Evolutionary conservation across 1,140 invertebrate species (phyloP), one percentile per base, ranked within the genome.

Genomic region (Macrotrachela quadricornifera): DNA sequence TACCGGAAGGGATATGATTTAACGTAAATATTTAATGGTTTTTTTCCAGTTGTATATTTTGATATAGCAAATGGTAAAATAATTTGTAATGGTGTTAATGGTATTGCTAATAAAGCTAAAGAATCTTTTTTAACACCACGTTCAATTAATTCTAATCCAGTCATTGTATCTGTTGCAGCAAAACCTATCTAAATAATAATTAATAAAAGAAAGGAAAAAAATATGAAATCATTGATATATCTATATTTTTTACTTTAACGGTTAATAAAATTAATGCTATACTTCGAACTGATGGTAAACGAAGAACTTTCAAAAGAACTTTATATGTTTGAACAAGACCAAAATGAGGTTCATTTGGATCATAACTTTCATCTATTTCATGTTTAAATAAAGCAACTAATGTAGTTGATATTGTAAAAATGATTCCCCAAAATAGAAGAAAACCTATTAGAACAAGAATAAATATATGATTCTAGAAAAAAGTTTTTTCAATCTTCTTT

Each of bases 121-220:
- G 85, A 81, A 65, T 96, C 90, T 64, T 91, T 92, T 0, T 87
- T 85, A 44, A 99, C 81, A 30, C 94, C 92, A 47, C 79, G 78
- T 70, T 96, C 91, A 10, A 94, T 81, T 17, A 96, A 70, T 72
- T 97, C 97, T 48, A 99, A 74, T 37, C 90, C 90, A 0, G 94
- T 83, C 30, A 82, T 79, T 74, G 97, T 92, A 57, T 82, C 80
- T 15, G 90, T 85, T 81, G 80, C 16, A 50, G 85, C 81, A 74
- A 95, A 99, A 16, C 85, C 86, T 59, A 94, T 78, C 85, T 91
- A 60, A 8, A 30, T 30, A 30, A 4, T n/a, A n/a, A n/a, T n/a
- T n/a, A n/a, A n/a, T n/a, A n/a, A n/a, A n/a, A n/a, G n/a, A 72
- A 73, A 72, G 30, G 41, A 6, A 53, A 59, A 41, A 58, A 43